Evolutionary conservation across 2,797 vertebrate genomes (phyloP), one percentile per base, ranked within the genome.

Genomic region (Streptopelia turtur): DNA sequence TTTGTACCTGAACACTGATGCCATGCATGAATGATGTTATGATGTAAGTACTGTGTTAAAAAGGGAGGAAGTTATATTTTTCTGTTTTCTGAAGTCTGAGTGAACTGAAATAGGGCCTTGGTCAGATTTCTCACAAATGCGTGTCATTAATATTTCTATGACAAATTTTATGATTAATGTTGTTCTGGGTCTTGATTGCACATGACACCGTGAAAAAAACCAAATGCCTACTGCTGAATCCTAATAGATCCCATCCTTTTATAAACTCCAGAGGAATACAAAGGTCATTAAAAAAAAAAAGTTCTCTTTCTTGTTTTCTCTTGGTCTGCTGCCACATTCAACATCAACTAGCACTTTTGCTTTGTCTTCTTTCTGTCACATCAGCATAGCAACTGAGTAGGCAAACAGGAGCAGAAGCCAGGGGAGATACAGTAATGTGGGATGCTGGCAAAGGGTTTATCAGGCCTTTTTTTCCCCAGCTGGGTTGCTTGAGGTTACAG

Each of bases 291-390:
- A 45, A 45, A 16, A 61, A 84, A 63, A 84, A 85, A 57, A 27
- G n/a, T 76, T 89, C 87, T 28, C 53, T 72, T 83, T 16, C 63
- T 75, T 57, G 60, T 52, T 53, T 53, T 49, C 56, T 55, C 39
- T 87, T 94, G 82, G 60, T 72, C 74, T 78, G 16, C 69, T 96
- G 82, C 69, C 89, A 64, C 17, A 9, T 68, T 91, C 63, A 80
- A 9, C 59, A 81, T 94, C 77, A 76, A 1, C 63, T 66, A 55
- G 88, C 89, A 72, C 74, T 95, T 85, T 50, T 82, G 55, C 61
- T 95, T 96, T 96, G 88, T 94, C 47, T 71, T 94, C 74, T 84
- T 78, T 49, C 89, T 95, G 66, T 93, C 84, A 79, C 70, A 72
- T 87, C 55, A 82, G 74, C 66, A 31, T 45, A 79, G 84, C 61